phyloP scores from a whole-genome alignment of 2,113 vertebrate species.

The Vimba vimba region DNA sequence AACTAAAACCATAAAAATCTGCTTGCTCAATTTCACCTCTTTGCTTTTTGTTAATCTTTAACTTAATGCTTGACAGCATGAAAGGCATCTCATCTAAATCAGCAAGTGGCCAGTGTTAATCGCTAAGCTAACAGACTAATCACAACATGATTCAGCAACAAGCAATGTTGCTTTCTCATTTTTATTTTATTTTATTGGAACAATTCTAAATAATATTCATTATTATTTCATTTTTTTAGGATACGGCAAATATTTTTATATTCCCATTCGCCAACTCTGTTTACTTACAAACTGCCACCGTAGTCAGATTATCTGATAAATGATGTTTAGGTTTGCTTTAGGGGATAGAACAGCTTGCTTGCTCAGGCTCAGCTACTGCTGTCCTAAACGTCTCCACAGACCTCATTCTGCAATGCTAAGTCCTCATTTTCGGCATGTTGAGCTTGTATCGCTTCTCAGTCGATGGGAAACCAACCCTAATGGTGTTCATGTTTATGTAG shows the following conservation, averaged over 20 bases:
- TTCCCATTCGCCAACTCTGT: background rate
- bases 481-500: constrained; percentile 19
- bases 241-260: background rate
- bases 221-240: too few species aligned
- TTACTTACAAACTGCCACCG: background rate
- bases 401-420: background rate
- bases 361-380: constrained; percentile 2
- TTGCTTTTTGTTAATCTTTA: background rate
- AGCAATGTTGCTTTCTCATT: background rate
- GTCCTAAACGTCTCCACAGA: constrained; percentile 5
- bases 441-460: background rate
- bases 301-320: constrained; percentile 1
- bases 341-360: constrained; percentile 14
- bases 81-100: background rate
- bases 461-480: constrained; percentile 20
- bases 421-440: background rate
- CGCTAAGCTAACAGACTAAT: background rate
- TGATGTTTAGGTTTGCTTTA: background rate
- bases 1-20: background rate
- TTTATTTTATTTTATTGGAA: too few species aligned
- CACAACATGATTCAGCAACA: too few species aligned
- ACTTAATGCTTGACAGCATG: background rate
- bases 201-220: background rate
- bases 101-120: background rate
- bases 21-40: background rate